Percentiles rank a stretch among this genome's conserved stretches.
Conservation (phyloP, 2,113 vertebrate genomes). For the Phalacrocorax brasilianus region DNA sequence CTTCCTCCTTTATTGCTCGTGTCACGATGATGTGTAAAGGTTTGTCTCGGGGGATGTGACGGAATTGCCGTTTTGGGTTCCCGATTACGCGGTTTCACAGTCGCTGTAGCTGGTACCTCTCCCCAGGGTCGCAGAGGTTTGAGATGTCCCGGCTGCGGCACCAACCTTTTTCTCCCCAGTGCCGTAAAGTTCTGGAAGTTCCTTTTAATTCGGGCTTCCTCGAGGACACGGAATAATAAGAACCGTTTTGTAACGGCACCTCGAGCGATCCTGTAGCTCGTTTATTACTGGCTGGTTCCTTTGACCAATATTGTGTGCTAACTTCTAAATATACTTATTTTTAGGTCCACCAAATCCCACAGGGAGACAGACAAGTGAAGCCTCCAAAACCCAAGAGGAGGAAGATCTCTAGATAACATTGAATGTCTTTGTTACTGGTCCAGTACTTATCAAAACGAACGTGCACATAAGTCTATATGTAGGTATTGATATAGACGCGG, state of each 20-base stretch:
- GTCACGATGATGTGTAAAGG: rapidly evolving
- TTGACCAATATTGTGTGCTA: not conserved
- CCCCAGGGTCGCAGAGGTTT: not conserved
- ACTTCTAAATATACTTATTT: slow-evolving; percentile 24
- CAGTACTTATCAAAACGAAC: slow-evolving; percentile 73
- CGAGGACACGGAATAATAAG: rapidly evolving
- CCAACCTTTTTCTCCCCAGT: rapidly evolving
- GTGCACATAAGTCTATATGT: slow-evolving; percentile 66
- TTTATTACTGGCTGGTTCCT: not conserved
- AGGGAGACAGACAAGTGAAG: slow-evolving; percentile 93
- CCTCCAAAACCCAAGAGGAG: slow-evolving; percentile 98
- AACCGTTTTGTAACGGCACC: not conserved
- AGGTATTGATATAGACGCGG: slow-evolving; percentile 62
- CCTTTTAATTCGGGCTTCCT: rapidly evolving
- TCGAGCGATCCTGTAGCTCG: not conserved
- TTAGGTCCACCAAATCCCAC: slow-evolving; percentile 89
- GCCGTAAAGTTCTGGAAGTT: not conserved
- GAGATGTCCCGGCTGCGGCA: not conserved
- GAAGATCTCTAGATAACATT: slow-evolving; percentile 99
- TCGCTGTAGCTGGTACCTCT: not conserved
- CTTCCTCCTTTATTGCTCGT: rapidly evolving
- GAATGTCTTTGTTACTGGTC: slow-evolving; percentile 81
- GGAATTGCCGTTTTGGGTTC: rapidly evolving
- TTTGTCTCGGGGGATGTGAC: not conserved
- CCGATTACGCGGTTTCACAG: rapidly evolving